phyloP scores from a whole-genome alignment of 1,140 invertebrate species.

The Sycophila sp. region DNA sequence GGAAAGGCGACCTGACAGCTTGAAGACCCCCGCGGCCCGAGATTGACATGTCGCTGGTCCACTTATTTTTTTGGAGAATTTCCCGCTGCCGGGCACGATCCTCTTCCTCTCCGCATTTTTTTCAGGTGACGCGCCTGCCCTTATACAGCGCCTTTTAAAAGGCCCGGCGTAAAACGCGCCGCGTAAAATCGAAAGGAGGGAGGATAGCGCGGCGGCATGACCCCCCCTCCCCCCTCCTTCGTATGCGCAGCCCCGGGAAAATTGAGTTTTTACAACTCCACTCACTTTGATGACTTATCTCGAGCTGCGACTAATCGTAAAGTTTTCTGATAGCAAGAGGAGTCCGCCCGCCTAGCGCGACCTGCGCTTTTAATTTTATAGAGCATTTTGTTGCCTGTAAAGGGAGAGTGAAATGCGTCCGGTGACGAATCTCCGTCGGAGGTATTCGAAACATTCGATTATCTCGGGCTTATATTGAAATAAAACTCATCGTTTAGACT shows the following conservation, averaged over 20 bases:
- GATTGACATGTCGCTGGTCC: conserved; percentile 26
- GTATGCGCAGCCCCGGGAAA: not conserved
- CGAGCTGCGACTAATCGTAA: not conserved
- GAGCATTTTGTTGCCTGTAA: not conserved
- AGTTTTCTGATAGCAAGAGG: not conserved
- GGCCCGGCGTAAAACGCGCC: not conserved
- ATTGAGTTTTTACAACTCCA: conserved; percentile 33
- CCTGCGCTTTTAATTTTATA: too few species aligned
- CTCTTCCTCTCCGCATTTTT: not conserved
- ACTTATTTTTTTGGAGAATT: not conserved
- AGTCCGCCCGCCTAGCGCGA: too few species aligned
- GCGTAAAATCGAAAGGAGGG: not conserved
- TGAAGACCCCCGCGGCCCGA: conserved; percentile 13
- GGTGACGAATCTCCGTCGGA: not conserved
- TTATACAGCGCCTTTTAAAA: too few species aligned
- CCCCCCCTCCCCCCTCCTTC: not conserved
- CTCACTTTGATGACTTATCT: conserved; percentile 10
- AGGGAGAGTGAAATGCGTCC: not conserved
- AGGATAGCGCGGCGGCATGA: too few species aligned
- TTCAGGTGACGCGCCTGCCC: not conserved
- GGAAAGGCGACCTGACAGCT: conserved; percentile 19
- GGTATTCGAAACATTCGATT: too few species aligned
- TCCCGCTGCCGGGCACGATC: not conserved
- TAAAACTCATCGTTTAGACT: too few species aligned
- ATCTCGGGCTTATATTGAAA: too few species aligned